Base-by-base conservation (phyloP, 1,140 invertebrate genomes). In the Berghia stephanieae region DNA sequence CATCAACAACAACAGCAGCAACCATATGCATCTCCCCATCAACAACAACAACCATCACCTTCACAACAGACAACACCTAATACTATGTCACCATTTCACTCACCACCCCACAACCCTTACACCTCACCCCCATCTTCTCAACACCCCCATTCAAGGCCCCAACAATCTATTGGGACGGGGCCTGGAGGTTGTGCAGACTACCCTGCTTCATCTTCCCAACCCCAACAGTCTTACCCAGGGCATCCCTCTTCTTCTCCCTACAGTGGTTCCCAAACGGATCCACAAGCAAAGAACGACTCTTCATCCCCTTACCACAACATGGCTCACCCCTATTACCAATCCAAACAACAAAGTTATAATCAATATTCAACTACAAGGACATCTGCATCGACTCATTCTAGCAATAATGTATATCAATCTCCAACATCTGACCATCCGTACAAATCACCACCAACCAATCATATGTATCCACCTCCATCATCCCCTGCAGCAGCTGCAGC, bases 61-160 rank as follows among this genome's bases (percentile, higher is more conserved):
- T 46, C 44, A 46, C 74, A n/a, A 42, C 79, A 81, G 49, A 69
- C 75, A 36, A 16, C 78, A 8, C 75, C 71, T 16, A n/a, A n/a
- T n/a, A n/a, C n/a, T n/a, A n/a, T n/a, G n/a, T n/a, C n/a, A n/a
- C n/a, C n/a, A n/a, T n/a, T n/a, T n/a, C n/a, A n/a, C n/a, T n/a
- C n/a, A n/a, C n/a, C n/a, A n/a, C n/a, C n/a, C n/a, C n/a, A n/a
- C n/a, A n/a, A n/a, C n/a, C 43, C 67, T 34, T 66, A 69, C 2
- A 77, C 72, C 13, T 77, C 79, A 40, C 75, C 77, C 13, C 49
- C 79, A 66, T 71, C 42, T 27, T 43, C 31, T 52, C 6, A 36
- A 31, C 52, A 55, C 55, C 70, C 40, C 24, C 70, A 38, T 4
- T 73, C 21, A n/a, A n/a, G n/a, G n/a, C n/a, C n/a, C n/a, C n/a